Evolutionary conservation across 2,888 invertebrate species (phyloP).

Genomic region (Epinotia demarniana): DNA sequence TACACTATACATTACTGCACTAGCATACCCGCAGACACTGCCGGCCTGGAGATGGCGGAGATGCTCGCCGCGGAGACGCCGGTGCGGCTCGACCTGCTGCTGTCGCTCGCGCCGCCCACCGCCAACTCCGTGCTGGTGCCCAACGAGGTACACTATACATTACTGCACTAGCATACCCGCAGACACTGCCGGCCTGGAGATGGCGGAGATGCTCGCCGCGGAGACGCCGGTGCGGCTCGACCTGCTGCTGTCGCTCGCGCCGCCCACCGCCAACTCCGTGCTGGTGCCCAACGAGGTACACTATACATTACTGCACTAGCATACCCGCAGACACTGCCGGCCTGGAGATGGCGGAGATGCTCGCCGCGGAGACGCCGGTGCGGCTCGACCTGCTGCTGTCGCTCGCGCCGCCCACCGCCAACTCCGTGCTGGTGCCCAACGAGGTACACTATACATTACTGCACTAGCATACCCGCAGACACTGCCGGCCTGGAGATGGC

Average conservation of each 20-base stretch:
- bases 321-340: too few species aligned
- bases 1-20: conserved; percentile 47
- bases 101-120: conserved; percentile 92
- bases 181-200: too few species aligned
- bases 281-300: conserved; percentile 85
- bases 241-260: conserved; percentile 87
- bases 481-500: conserved; percentile 94
- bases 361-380: conserved; percentile 96
- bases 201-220: conserved; percentile 94
- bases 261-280: conserved; percentile 90
- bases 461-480: too few species aligned
- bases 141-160: conserved; percentile 62
- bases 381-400: conserved; percentile 88
- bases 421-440: conserved; percentile 88
- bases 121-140: conserved; percentile 90
- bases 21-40: too few species aligned
- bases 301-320: too few species aligned
- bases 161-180: too few species aligned
- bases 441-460: conserved; percentile 58
- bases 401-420: conserved; percentile 91
- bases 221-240: conserved; percentile 96
- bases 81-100: conserved; percentile 89
- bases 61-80: conserved; percentile 96
- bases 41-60: conserved; percentile 94
- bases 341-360: conserved; percentile 92